Conservation (phyloP, 2,113 vertebrate species). For the Ia io region DNA sequence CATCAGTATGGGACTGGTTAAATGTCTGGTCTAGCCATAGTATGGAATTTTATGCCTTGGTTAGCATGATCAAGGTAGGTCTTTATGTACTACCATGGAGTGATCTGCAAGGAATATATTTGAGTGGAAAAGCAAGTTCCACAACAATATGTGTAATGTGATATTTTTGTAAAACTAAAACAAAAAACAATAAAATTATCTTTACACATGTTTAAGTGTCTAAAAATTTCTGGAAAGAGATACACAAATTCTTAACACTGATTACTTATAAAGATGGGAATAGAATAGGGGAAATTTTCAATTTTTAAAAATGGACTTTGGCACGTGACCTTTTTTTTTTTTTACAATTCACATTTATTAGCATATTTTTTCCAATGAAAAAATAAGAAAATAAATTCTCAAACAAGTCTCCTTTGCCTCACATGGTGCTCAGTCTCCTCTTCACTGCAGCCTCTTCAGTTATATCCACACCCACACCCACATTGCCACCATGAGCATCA, state of each 20-base stretch:
- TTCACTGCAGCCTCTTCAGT: not conserved
- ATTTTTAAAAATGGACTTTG: not conserved
- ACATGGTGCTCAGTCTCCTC: not conserved
- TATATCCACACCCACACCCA: not conserved
- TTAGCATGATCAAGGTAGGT: not conserved
- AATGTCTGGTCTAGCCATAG: not conserved
- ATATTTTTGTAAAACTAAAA: slow-evolving; percentile 7
- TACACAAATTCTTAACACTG: slow-evolving; percentile 1
- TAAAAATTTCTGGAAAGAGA: not conserved
- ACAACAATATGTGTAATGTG: not conserved
- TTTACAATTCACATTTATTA: not conserved
- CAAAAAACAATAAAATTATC: not conserved
- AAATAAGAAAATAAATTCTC: not conserved
- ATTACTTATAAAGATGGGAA: not conserved
- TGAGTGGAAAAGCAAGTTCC: not conserved
- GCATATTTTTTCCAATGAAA: not conserved
- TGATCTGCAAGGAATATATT: not conserved
- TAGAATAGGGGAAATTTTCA: not conserved
- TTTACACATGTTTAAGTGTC: not conserved
- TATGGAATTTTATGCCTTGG: slow-evolving; percentile 10
- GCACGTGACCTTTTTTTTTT: not conserved
- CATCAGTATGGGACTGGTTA: not conserved
- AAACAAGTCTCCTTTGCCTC: not conserved
- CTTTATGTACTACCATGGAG: not conserved
- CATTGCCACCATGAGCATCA: not conserved